These are phyloP conservation scores for Drosophila repletoides DNA, from an alignment of 1,140 invertebrate genomes.

Conservation along the genomic window DNA sequence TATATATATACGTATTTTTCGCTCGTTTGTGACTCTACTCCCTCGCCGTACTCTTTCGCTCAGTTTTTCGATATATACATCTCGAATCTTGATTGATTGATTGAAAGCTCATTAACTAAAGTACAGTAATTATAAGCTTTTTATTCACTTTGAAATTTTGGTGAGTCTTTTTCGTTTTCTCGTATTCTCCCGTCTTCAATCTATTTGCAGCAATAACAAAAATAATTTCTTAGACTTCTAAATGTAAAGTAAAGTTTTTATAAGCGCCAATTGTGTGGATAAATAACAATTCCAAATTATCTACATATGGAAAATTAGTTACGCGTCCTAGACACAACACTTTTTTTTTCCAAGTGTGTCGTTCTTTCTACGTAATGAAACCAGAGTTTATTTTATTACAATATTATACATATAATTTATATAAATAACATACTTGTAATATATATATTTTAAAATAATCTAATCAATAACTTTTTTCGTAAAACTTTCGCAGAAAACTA, in stretches of 20 bases:
- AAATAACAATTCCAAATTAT: constrained; percentile 35
- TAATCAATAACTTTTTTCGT: constrained; percentile 26
- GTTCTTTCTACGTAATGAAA: constrained; percentile 20
- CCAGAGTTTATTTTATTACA: constrained; percentile 37
- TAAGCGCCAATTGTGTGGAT: constrained; percentile 41
- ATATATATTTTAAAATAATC: constrained; percentile 4
- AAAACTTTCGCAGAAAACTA: constrained; percentile 92
- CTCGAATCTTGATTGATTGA: constrained; percentile 68
- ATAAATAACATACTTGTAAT: no score
- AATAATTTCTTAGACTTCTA: constrained; percentile 58
- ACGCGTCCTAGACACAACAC: constrained; percentile 49
- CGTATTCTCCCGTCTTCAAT: constrained; percentile 68
- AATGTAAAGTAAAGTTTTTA: constrained; percentile 51
- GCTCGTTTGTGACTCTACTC: constrained; percentile 74
- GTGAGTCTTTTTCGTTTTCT: constrained; percentile 74
- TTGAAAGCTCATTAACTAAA: constrained; percentile 70
- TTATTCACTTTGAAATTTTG: constrained; percentile 69
- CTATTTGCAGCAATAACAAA: constrained; percentile 68
- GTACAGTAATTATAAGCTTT: constrained; percentile 46
- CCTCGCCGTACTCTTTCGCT: constrained; percentile 75
- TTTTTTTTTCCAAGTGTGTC: constrained; percentile 14
- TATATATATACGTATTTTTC: constrained; percentile 58
- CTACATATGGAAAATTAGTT: constrained; percentile 44
- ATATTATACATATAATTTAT: constrained; percentile 25
- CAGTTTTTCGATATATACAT: constrained; percentile 67